A percentile compares a stretch with the other conserved stretches of the same genome.
Evolutionary conservation across 2,797 vertebrate genomes (phyloP).

Genomic region (Ambastaia sidthimunki): DNA sequence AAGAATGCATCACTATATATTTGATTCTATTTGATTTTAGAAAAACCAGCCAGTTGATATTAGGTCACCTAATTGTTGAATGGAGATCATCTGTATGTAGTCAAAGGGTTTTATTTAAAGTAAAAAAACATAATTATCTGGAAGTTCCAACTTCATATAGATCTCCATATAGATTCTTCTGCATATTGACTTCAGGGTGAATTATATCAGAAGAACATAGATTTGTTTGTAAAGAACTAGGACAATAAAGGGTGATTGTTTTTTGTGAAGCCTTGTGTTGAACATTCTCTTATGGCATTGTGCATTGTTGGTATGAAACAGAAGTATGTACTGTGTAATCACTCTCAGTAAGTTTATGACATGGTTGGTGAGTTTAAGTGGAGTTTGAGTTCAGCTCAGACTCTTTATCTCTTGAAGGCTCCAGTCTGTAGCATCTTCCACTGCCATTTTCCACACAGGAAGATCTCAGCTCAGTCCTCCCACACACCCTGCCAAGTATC

Average conservation of each 20-base stretch:
- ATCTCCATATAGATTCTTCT: not conserved
- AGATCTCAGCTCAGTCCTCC: slow-evolving; percentile 55
- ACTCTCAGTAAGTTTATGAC: too few species aligned
- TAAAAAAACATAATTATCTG: not conserved
- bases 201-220: not conserved
- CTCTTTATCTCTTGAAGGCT: slow-evolving; percentile 33
- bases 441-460: slow-evolving; percentile 45
- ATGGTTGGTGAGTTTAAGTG: not conserved
- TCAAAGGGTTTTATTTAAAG: too few species aligned
- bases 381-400: slow-evolving; percentile 26
- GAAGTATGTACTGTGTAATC: not conserved
- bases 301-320: not conserved
- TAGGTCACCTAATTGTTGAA: too few species aligned
- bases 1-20: too few species aligned
- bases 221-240: not conserved
- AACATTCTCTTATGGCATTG: not conserved
- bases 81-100: too few species aligned
- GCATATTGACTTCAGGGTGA: not conserved
- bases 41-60: too few species aligned
- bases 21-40: too few species aligned
- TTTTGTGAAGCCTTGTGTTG: too few species aligned
- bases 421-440: slow-evolving; percentile 24
- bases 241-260: not conserved
- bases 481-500: slow-evolving; percentile 56
- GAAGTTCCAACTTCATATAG: not conserved